phyloP scores from a whole-genome alignment of 2,113 vertebrate genomes.

The Alosa alosa region DNA sequence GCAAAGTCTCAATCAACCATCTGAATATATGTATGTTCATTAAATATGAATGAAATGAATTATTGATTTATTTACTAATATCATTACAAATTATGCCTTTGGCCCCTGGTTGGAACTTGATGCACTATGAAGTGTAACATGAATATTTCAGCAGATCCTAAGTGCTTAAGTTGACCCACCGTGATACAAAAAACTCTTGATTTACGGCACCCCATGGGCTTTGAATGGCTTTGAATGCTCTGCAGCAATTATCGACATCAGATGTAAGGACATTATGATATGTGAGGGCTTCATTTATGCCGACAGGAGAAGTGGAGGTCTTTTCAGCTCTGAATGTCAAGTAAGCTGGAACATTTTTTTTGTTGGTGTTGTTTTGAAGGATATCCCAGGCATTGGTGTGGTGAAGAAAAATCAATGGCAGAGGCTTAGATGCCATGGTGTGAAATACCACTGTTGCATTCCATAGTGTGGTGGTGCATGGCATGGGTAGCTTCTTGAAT shows the following conservation, averaged over 20 bases:
- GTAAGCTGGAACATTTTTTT: neutral
- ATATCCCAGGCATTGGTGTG: neutral
- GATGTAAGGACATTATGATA: constrained; percentile 11
- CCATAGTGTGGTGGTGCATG: neutral
- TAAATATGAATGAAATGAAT: constrained; percentile 49
- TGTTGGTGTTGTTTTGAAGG: neutral
- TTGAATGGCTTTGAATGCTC: constrained; percentile 27
- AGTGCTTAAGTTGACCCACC: constrained; percentile 31
- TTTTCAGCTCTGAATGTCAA: neutral
- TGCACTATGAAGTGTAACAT: constrained; percentile 34
- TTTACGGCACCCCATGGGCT: constrained; percentile 32
- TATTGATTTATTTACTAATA: constrained; percentile 49
- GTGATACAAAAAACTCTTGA: constrained; percentile 27
- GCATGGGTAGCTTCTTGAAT: neutral
- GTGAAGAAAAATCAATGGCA: neutral
- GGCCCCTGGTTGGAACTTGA: constrained; percentile 34
- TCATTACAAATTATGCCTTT: constrained; percentile 40
- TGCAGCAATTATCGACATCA: constrained; percentile 38
- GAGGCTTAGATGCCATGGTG: neutral
- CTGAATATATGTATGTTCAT: constrained; percentile 40
- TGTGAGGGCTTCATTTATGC: neutral
- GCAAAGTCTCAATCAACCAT: constrained; percentile 29
- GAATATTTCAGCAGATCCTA: constrained; percentile 41
- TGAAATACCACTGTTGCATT: neutral
- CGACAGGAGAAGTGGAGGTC: neutral